Conservation (phyloP, 2,797 vertebrate species). For the Diplodus sargus region DNA sequence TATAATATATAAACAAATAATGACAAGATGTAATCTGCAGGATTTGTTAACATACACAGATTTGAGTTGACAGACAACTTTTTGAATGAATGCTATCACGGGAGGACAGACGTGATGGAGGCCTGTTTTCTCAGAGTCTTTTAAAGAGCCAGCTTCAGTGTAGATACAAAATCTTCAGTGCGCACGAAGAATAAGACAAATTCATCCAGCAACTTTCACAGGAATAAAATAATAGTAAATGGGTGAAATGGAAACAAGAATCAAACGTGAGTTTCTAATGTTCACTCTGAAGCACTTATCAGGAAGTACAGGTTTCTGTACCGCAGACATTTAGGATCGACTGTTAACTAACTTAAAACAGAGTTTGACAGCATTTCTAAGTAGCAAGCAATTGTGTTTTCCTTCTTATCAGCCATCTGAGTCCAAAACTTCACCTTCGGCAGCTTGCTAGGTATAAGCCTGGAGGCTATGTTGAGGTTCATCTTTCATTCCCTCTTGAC, state of each 20-base stretch:
- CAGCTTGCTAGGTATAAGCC: background rate
- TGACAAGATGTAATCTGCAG: too few relatives aligned
- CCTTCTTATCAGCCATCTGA: too few relatives aligned
- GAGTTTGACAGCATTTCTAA: background rate
- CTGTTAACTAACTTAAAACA: background rate
- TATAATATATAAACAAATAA: too few relatives aligned
- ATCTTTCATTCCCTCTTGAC: background rate
- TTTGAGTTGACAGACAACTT: too few relatives aligned
- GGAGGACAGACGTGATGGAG: background rate
- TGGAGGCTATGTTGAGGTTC: background rate
- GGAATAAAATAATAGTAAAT: background rate
- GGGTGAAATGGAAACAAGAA: background rate
- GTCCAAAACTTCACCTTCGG: background rate
- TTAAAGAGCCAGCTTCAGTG: background rate
- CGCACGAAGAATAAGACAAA: too few relatives aligned
- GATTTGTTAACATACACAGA: background rate
- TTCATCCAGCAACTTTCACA: constrained; percentile 16
- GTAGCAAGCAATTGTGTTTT: background rate
- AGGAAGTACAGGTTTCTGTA: background rate
- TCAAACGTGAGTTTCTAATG: background rate
- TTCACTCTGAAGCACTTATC: background rate
- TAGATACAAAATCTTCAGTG: too few relatives aligned
- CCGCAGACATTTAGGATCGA: background rate
- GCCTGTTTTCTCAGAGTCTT: constrained; percentile 3
- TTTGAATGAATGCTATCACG: background rate